Conservation (phyloP, 1,140 invertebrate species). For the Drosophila serrata region DNA sequence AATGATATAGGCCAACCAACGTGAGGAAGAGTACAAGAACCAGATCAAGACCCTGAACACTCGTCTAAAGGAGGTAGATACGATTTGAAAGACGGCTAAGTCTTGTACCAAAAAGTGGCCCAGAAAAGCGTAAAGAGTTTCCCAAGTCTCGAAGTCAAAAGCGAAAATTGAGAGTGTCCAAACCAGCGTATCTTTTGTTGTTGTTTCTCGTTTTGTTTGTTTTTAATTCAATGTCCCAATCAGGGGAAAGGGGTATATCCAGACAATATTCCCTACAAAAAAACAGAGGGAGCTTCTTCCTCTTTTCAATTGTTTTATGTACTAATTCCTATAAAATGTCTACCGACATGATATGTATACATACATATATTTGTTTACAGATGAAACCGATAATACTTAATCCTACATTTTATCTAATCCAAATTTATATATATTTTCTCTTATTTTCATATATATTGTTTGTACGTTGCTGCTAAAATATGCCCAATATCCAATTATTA, state of each 20-base stretch:
- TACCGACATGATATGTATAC: conserved; percentile 69
- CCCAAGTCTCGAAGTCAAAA: conserved; percentile 53
- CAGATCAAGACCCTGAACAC: conserved; percentile 99
- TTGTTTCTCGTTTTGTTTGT: conserved; percentile 60
- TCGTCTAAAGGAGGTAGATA: conserved; percentile 98
- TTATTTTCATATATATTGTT: conserved; percentile 71
- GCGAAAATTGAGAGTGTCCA: conserved; percentile 40
- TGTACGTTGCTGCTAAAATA: conserved; percentile 56
- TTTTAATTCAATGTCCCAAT: conserved; percentile 16
- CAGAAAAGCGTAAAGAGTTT: conserved; percentile 59
- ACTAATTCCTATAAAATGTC: conserved; percentile 78
- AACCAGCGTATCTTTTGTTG: conserved; percentile 76
- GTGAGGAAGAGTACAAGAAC: conserved; percentile 99
- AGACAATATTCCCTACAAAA: conserved; percentile 17
- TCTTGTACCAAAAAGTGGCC: conserved; percentile 33
- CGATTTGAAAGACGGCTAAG: conserved; percentile 15
- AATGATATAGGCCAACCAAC: conserved; percentile 96
- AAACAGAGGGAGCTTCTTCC: conserved; percentile 4
- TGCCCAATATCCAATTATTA: conserved; percentile 26
- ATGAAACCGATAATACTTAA: conserved; percentile 8
- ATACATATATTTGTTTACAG: conserved; percentile 31
- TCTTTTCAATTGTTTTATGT: conserved; percentile 2
- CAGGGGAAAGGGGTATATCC: conserved; percentile 5
- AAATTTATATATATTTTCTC: conserved; percentile 60
- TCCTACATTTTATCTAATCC: conserved; percentile 54